A percentile compares a stretch with the other conserved stretches of the same genome.
Conservation (phyloP, 2,888 invertebrate species). For the Platynereis dumerilii region DNA sequence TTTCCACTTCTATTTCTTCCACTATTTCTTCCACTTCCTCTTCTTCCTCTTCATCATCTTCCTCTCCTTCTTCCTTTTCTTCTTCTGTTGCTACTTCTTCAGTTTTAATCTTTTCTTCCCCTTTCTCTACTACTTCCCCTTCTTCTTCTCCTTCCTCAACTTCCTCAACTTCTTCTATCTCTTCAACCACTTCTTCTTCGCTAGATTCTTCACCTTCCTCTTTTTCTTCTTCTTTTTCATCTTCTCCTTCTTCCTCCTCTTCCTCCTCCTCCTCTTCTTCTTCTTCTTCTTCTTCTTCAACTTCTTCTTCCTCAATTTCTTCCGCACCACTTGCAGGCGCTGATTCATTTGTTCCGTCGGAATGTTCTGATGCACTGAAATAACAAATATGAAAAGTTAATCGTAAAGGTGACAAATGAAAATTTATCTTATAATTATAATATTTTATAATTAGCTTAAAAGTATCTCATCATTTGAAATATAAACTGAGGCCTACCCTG, state of each 20-base stretch:
- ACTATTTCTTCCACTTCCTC: not conserved
- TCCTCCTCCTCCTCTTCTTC: slow-evolving; percentile 23
- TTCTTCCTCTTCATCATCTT: not conserved
- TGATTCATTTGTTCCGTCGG: too few relatives aligned
- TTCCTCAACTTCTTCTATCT: not conserved
- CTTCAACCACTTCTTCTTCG: not conserved
- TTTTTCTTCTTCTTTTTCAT: not conserved
- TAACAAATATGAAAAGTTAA: too few relatives aligned
- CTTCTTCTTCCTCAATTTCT: slow-evolving; percentile 21
- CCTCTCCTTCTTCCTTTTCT: not conserved
- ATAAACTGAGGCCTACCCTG: too few relatives aligned
- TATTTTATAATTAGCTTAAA: too few relatives aligned
- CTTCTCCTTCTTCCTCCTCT: slow-evolving; percentile 21
- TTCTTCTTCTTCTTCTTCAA: slow-evolving; percentile 6
- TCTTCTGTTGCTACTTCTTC: not conserved
- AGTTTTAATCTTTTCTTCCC: not conserved
- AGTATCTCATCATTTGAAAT: too few relatives aligned
- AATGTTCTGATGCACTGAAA: too few relatives aligned
- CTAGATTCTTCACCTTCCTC: not conserved
- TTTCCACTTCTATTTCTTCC: not conserved
- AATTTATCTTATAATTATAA: too few relatives aligned
- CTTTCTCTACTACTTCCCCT: not conserved
- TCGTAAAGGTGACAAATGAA: too few relatives aligned
- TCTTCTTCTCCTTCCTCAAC: slow-evolving; percentile 1
- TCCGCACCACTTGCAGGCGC: slow-evolving; percentile 3